phyloP scores from a whole-genome alignment of 53 echinoderm and acorn worm species.

The Paelopatides confundens region DNA sequence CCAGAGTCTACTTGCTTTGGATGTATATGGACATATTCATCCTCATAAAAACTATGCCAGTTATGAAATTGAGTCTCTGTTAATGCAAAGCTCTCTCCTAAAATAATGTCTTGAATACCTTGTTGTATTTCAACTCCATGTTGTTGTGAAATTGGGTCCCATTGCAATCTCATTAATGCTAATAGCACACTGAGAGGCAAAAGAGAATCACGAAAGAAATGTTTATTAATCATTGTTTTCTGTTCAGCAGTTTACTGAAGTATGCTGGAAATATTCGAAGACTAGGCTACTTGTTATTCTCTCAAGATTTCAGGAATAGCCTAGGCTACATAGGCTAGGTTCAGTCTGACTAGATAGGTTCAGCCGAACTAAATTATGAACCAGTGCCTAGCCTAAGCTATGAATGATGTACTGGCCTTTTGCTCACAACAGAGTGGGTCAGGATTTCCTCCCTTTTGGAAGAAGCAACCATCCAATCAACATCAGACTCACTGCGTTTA shows the following conservation, averaged over 20 bases:
- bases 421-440: too few species aligned
- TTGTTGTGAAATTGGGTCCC: slow-evolving; percentile 52
- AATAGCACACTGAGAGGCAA: slow-evolving; percentile 82
- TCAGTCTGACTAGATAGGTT: too few species aligned
- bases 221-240: slow-evolving; percentile 75
- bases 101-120: slow-evolving; percentile 80
- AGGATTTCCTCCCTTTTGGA: too few species aligned
- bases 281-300: too few species aligned
- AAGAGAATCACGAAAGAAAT: slow-evolving; percentile 76
- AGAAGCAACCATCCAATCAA: too few species aligned
- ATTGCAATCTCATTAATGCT: slow-evolving; percentile 80
- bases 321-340: too few species aligned
- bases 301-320: too few species aligned
- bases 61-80: slow-evolving; percentile 96
- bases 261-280: too few species aligned
- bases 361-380: too few species aligned
- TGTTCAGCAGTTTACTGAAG: neutral
- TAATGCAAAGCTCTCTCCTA: slow-evolving; percentile 88
- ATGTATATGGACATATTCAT: slow-evolving; percentile 62
- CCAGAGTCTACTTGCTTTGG: slow-evolving; percentile 74
- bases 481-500: too few species aligned
- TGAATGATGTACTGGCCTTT: too few species aligned
- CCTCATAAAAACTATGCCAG: slow-evolving; percentile 78
- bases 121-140: slow-evolving; percentile 32
- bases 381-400: too few species aligned